Evolutionary conservation across 2,113 vertebrate genomes (phyloP), one percentile per base, ranked within the genome.

Genomic region (Apodemus speciosus): DNA sequence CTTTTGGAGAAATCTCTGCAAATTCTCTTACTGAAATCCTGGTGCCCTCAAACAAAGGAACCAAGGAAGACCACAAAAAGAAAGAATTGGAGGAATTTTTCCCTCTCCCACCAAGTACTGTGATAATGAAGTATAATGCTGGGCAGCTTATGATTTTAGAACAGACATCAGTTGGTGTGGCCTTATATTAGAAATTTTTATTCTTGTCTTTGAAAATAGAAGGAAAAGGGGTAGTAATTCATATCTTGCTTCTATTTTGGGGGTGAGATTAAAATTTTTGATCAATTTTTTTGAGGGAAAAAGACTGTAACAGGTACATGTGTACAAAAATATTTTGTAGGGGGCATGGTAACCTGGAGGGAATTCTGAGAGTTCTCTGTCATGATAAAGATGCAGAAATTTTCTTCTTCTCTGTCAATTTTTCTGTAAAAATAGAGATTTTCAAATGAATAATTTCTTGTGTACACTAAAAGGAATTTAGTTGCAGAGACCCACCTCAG

Each of bases 21-120:
- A 71, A 72, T 9, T 72, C 69, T 40, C 35, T 68, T 66, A 75
- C 25, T 32, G 58, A 87, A 72, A 46, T 72, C 18, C 7, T 9
- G 75, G 30, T 13, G 92, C 53, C 35, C 84, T 90, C 46, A 88
- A 85, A 95, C 73, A 93, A 93, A 93, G 64, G n/a, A 77, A 90
- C 23, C 15, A 38, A 68, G 49, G 71, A 30, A 71, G 6, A 38
- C 3, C 11, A 53, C 49, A 53, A 58, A 43, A 35, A 84, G 16
- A 86, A 93, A 75, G 69, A 94, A 86, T 87, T 90, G 35, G 30
- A 84, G 6, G 25, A 35, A 13, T 32, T 73, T 58, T 30, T 32
- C 32, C 7, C 38, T 72, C 20, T 13, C 6, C 30, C 46, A 43
- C 2, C 38, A 75, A n/a, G 56, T 88, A 46, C 80, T 46, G 27